A percentile compares a stretch with the other conserved stretches of the same genome.
These are phyloP conservation scores for Salmo trutta DNA, from an alignment of 2,797 vertebrate species.

Conservation along the genomic window DNA sequence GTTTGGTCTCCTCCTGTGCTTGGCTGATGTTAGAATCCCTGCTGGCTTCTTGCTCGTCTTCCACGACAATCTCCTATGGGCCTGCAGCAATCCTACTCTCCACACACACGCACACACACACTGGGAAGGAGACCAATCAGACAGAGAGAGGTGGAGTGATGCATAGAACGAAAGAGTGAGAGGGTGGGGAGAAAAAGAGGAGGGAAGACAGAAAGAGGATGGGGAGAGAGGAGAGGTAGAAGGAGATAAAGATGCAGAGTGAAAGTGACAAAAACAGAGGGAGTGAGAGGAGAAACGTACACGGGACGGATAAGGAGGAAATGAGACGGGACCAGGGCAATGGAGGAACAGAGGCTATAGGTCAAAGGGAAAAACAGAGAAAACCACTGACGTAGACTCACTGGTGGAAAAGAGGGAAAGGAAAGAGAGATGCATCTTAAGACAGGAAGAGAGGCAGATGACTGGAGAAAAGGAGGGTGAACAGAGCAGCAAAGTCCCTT, in stretches of 20 bases:
- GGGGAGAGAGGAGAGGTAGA: too few relatives aligned
- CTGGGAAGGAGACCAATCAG: background rate
- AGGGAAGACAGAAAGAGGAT: background rate
- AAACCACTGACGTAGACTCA: background rate
- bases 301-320: background rate
- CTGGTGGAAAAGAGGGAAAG: background rate
- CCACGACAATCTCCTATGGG: background rate
- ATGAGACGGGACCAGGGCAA: background rate
- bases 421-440: background rate
- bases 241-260: too few relatives aligned
- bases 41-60: background rate
- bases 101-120: background rate
- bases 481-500: too few relatives aligned
- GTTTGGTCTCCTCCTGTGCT: background rate
- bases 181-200: background rate
- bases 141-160: background rate
- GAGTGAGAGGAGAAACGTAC: background rate
- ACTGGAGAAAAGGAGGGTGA: background rate
- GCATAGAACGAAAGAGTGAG: too few relatives aligned
- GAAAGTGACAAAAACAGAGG: background rate
- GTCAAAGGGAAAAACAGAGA: background rate
- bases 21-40: background rate
- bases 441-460: background rate
- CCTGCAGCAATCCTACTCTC: background rate
- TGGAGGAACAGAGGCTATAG: background rate